Evolutionary conservation across 2,888 invertebrate species (phyloP).

Genomic region (Nymphalis urticae): DNA sequence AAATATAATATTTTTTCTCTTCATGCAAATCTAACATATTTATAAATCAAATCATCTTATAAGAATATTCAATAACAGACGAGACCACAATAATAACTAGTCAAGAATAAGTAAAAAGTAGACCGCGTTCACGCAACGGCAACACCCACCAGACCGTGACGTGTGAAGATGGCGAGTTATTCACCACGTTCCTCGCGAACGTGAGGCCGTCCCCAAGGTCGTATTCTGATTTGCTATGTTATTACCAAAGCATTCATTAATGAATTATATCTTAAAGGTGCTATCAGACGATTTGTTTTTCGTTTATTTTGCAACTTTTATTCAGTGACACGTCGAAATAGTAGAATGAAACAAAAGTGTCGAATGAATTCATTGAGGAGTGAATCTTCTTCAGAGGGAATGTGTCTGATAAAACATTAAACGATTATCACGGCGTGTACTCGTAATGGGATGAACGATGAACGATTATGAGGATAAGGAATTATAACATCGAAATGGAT

Average conservation of each 20-base stretch:
- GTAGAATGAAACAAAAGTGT: too few species aligned
- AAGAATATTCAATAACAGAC: not conserved
- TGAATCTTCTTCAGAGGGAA: too few species aligned
- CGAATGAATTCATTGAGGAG: too few species aligned
- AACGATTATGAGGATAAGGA: too few species aligned
- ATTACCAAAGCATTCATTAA: not conserved
- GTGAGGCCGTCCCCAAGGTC: conserved; percentile 31
- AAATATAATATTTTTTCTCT: not conserved
- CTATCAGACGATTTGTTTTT: too few species aligned
- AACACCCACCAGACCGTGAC: conserved; percentile 27
- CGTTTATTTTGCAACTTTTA: too few species aligned
- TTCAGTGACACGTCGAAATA: too few species aligned
- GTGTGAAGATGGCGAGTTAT: conserved; percentile 30
- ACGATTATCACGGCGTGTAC: too few species aligned
- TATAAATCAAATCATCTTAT: not conserved
- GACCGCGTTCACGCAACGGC: conserved; percentile 33
- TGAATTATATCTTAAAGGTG: too few species aligned
- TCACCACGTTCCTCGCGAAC: conserved; percentile 11
- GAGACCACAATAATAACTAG: not conserved
- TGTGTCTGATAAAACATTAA: too few species aligned
- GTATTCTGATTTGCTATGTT: not conserved
- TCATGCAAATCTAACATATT: not conserved
- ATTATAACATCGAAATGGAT: too few species aligned
- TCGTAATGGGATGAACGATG: too few species aligned
- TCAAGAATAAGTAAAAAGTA: conserved; percentile 29